phyloP scores from a whole-genome alignment of 2,113 vertebrate genomes.

The Acrocephalus arundinaceus region DNA sequence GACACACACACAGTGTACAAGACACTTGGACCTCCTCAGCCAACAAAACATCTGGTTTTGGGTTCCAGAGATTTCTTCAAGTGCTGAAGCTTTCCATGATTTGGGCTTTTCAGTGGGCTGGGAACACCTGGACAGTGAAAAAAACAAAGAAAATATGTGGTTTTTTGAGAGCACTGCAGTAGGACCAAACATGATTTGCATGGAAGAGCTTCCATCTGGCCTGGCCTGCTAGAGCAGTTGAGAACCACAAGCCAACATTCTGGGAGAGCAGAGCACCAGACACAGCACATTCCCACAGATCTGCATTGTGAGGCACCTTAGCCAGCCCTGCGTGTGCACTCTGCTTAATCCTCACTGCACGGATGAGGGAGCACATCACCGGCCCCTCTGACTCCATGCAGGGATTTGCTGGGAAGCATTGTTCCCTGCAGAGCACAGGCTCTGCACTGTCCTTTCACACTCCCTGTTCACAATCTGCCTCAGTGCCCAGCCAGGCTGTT shows the following conservation, averaged over 20 bases:
- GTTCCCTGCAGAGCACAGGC: neutral
- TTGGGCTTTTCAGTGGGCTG: neutral
- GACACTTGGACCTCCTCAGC: neutral
- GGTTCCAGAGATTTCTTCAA: neutral
- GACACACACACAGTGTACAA: neutral
- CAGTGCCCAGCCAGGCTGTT: neutral
- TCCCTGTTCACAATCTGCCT: neutral
- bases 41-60: neutral
- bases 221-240: neutral
- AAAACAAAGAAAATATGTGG: neutral
- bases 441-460: neutral
- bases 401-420: neutral
- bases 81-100: neutral
- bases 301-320: neutral
- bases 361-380: neutral
- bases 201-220: neutral
- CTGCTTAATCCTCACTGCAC: neutral
- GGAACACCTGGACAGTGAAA: neutral
- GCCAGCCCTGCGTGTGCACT: rapidly evolving
- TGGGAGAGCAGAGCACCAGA: neutral
- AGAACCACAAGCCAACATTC: neutral
- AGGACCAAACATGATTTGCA: neutral
- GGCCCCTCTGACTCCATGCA: neutral
- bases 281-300: neutral
- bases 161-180: neutral